phyloP scores from a whole-genome alignment of 1,140 invertebrate species.

The Marisa cornuarietis region DNA sequence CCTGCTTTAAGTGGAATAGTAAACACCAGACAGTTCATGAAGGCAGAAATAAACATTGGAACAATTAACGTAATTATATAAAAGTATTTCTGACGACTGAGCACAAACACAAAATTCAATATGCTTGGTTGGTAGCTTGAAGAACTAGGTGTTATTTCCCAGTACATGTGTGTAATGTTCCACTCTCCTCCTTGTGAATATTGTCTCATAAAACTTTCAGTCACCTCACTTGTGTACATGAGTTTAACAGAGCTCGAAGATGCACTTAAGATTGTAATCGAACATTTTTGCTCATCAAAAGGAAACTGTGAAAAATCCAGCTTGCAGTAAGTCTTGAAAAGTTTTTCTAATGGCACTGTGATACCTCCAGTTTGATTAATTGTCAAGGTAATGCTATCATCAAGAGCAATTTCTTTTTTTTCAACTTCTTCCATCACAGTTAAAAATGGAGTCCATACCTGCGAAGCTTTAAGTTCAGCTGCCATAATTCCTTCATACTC shows the following conservation, averaged over 20 bases:
- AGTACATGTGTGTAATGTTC: neutral
- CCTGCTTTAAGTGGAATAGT: neutral
- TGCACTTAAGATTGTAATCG: neutral
- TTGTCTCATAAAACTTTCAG: neutral
- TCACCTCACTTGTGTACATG: too few relatives aligned
- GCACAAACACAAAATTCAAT: neutral
- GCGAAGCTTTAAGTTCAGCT: neutral
- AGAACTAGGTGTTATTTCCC: neutral
- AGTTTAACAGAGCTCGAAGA: neutral
- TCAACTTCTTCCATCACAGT: neutral
- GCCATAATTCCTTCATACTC: neutral
- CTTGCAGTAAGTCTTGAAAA: neutral
- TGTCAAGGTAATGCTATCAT: neutral
- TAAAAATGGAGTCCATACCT: neutral
- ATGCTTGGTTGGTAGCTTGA: neutral
- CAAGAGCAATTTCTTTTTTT: neutral
- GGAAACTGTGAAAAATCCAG: slow-evolving; percentile 1
- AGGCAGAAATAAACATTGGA: neutral
- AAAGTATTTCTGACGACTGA: neutral
- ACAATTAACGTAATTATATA: neutral
- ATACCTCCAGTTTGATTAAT: neutral
- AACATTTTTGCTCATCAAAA: slow-evolving; percentile 8
- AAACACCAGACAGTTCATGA: slow-evolving; percentile 10
- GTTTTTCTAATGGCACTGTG: neutral
- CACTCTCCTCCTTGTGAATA: neutral